A percentile compares a stretch with the other conserved stretches of the same genome.
Conservation (phyloP, 2,113 vertebrate genomes). For the Callipepla californica region DNA sequence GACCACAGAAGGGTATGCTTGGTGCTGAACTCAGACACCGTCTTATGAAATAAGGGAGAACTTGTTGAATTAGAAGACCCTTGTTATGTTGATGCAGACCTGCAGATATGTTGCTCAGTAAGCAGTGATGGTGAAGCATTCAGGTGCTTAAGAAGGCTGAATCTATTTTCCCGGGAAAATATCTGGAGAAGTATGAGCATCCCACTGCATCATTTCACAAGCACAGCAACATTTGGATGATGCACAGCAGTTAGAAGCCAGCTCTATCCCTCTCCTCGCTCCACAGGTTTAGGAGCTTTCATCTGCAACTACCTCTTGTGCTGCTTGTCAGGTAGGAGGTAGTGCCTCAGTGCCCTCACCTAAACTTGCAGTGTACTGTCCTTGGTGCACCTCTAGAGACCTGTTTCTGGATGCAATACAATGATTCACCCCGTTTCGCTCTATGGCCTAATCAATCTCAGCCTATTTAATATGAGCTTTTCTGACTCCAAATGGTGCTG, state of each 20-base stretch:
- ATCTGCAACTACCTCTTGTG: accelerated
- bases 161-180: accelerated
- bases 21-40: accelerated
- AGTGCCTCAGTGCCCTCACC: neutral
- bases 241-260: neutral
- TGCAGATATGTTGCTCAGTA: neutral
- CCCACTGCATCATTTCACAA: neutral
- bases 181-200: neutral
- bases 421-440: neutral
- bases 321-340: neutral
- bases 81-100: accelerated
- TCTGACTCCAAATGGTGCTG: neutral
- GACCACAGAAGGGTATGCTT: neutral
- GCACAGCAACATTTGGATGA: accelerated
- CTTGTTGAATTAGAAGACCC: neutral
- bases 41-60: accelerated
- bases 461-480: neutral
- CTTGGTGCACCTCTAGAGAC: neutral
- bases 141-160: neutral
- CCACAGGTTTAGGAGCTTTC: accelerated
- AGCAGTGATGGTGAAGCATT: accelerated
- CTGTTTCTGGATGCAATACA: accelerated
- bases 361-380: neutral
- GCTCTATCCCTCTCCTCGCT: neutral
- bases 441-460: neutral